Evolutionary conservation across 2,113 vertebrate species (phyloP).

Genomic region (pig (Sus scrofa)): T2T-Sscrofa CM000824.6:117792001-117792500

Average conservation of each 20-base stretch:
- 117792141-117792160: constrained; percentile 20
- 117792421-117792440: not conserved
- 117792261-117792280: not conserved
- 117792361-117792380: not conserved
- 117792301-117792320: not conserved
- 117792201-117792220: not conserved
- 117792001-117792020: not conserved
- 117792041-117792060: not conserved
- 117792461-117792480: not conserved
- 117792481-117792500: not conserved
- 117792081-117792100: not conserved
- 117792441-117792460: not conserved
- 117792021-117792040: constrained; percentile 35
- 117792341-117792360: not conserved
- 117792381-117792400: not conserved
- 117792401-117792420: not conserved
- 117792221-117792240: not conserved
- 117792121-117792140: constrained; percentile 8
- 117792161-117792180: not conserved
- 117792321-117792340: not conserved
- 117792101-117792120: not conserved
- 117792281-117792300: not conserved
- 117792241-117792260: not conserved
- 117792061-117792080: not conserved
- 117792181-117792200: not conserved